Base-by-base conservation (phyloP, 2,797 vertebrate species). In the Monodelphis domestica region DNA sequence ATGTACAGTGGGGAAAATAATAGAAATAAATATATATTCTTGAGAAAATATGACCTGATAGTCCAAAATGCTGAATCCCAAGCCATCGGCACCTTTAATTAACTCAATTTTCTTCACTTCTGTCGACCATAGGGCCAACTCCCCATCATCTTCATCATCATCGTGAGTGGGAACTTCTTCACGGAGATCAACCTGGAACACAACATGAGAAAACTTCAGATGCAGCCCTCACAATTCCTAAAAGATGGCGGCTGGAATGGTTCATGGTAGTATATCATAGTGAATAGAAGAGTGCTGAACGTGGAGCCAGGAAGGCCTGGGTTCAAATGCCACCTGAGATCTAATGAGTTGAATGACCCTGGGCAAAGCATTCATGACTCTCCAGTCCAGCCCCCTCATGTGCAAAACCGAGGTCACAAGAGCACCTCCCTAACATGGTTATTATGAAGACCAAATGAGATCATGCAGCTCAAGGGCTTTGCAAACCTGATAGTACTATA, bases 31-130 rank as follows among this genome's bases (percentile, higher is more conserved):
- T 6, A 56, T 45, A 87, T 9, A 59, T 29, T 90, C 24, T 5
- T 33, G 7, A 54, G n/a, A 89, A 93, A 93, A 94, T 2, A 78
- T 90, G 98, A 99, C 99, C 99, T 99, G 99, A 96, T 99, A 99
- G 96, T 99, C 99, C 90, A 99, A 98, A 98, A 99, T 99, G 98
- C 99, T 99, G 99, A 99, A 99, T 97, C 99, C 99, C 15, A 99
- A 98, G 54, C 99, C 99, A 95, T 98, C 98, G 45, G 98, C 98
- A 93, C 98, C 99, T 96, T 99, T 99, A 94, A 99, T 98, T 92
- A 99, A 98, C 97, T 99, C 98, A 95, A 99, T 95, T 95, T 98
- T 92, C 96, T 98, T 98, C 96, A 99, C 97, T 38, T 99, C 99
- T 45, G 99, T 98, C 97, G 99, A 99, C 99, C 99, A 99, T 12